Base-by-base conservation (phyloP, 2,888 invertebrate genomes). In the Drosophila anomalata region DNA sequence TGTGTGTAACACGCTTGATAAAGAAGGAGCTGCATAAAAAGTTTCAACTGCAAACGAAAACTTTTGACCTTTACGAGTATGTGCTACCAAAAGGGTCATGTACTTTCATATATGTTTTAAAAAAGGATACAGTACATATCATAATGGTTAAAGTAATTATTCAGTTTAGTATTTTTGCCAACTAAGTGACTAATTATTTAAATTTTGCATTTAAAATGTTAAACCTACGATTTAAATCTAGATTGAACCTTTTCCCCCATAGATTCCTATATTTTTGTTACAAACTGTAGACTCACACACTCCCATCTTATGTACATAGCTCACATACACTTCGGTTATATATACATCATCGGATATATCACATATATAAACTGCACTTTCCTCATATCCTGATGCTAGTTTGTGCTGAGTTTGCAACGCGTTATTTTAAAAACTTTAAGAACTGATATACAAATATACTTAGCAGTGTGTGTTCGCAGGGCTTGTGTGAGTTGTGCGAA, bases 51-150 rank as follows among this genome's bases (percentile, higher is more conserved):
- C 84, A 78, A 85, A 73, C 87, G 81, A 84, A 84, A 88, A 86
- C 85, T 86, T 87, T 84, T 88, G 82, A 88, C 88, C 88, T 86
- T 86, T 87, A 75, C 85, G 75, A 65, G 63, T 53, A 53, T 46
- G 53, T 46, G 52, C 66, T 44, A 44, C 36, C 36, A 39, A 17
- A 36, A 8, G 29, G 36, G 12, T 46, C 67, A 66, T 66, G 29
- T 36, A 66, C 63, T 76, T 72, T 69, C 62, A 65, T 77, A 75
- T 73, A 72, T 33, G 41, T 26, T 8, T n/a, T 17, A 50, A 54
- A 67, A 56, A 67, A 53, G 60, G 54, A 67, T 58, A 59, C 51
- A 65, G 47, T 31, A 6, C 3, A 14, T 8, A 4, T 11, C 24
- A 11, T 2, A 9, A 17, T 11, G 26, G 41, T 17, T 17, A 11